Evolutionary conservation across 2,797 vertebrate genomes (phyloP), one percentile per base, ranked within the genome.

Genomic region (Sebastes oblongus): DNA sequence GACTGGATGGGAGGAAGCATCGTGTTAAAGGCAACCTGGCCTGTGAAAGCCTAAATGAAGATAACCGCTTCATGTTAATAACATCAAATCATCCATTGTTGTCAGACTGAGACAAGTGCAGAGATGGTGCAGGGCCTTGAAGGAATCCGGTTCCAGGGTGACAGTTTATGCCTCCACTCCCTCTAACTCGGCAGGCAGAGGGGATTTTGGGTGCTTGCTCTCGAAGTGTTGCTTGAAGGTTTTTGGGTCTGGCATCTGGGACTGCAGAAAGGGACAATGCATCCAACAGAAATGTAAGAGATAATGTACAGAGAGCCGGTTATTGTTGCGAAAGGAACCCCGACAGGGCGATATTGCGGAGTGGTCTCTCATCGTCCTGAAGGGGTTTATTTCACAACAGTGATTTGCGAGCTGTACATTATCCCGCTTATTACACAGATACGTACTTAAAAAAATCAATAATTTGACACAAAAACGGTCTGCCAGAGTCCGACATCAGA

Each of bases 201-300:
- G 97, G 82, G 96, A 97, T 95, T 99, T 98, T 75, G 98, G 98
- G 91, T 99, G 98, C 89, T 98, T 98, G 96, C 97, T 99, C 93
- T 98, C 97, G 91, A 99, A 99, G 95, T 98, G 98, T 92, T 99
- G 97, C 95, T 98, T 98, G 95, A 98, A 98, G 90, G 97, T 99
- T 96, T 98, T 99, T 68, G 98, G 98, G 91, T 99, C 98, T 6
- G 97, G 97, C 97, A 98, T 99, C 96, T 98, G 97, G 86, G 97
- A 98, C 97, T 98, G 94, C 82, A 88, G 78, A 46, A 72, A 39
- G 25, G 80, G 22, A 74, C 4, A 16, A 85, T 3, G 79, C 13
- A 88, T 30, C 34, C 16, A 73, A 62, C 2, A 80, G 52, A 54
- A 6, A 42, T 16, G 39, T 42, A 42, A 42, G 39, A 14, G 39